These are phyloP conservation scores for Morphnarchus princeps DNA, from an alignment of 2,113 vertebrate genomes.

Conservation along the genomic window DNA sequence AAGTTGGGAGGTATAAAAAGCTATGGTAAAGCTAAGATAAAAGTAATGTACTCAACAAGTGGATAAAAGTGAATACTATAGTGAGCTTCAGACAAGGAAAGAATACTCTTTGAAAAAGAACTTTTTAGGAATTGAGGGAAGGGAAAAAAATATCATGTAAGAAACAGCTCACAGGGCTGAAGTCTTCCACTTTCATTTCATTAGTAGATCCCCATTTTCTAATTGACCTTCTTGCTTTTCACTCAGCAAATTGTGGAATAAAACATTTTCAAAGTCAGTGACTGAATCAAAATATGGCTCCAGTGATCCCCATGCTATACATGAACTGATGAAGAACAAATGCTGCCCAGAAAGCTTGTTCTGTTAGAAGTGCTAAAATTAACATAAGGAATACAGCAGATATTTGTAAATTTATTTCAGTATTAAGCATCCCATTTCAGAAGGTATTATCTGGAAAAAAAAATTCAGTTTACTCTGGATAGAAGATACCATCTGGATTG, in stretches of 20 bases:
- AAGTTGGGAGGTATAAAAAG: background rate
- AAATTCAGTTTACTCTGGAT: too few species aligned
- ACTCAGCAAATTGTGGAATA: background rate
- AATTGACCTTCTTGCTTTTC: background rate
- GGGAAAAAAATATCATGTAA: background rate
- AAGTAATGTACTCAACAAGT: background rate
- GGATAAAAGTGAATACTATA: background rate
- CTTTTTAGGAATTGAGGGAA: background rate
- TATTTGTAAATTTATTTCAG: background rate
- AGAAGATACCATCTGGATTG: background rate
- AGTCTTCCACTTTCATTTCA: background rate
- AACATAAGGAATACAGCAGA: background rate
- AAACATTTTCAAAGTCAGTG: background rate
- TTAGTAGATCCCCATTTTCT: background rate
- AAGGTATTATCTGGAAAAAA: background rate
- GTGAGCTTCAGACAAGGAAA: background rate
- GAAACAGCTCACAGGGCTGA: background rate
- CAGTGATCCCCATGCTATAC: background rate
- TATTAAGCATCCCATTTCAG: background rate
- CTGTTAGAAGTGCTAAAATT: background rate
- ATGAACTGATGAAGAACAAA: background rate
- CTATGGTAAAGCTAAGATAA: background rate
- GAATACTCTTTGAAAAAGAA: background rate
- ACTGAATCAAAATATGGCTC: background rate
- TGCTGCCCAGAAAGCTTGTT: background rate